Evolutionary conservation across 2,888 invertebrate genomes (phyloP).

Genomic region (Brenthis daphne): DNA sequence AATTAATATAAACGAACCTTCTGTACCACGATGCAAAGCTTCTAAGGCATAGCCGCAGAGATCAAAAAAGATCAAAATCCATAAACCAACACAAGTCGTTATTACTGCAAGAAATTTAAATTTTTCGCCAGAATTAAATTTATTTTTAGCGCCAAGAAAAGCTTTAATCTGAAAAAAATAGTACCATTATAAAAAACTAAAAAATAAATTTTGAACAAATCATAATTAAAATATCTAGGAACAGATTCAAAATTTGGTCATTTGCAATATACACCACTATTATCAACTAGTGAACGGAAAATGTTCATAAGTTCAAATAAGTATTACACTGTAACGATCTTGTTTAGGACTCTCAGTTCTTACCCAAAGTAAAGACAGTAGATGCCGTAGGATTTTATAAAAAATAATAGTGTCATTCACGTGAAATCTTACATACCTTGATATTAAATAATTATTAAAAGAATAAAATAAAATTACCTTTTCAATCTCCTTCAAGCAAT

Average conservation of each 20-base stretch:
- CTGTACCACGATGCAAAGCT: constrained; percentile 3
- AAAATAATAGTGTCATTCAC: too few species aligned
- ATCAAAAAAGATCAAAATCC: constrained; percentile 22
- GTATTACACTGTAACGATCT: too few species aligned
- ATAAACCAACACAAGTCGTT: constrained; percentile 13
- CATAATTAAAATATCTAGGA: too few species aligned
- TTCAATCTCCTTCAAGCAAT: constrained; percentile 26
- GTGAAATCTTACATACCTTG: too few species aligned
- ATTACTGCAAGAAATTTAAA: constrained; percentile 6
- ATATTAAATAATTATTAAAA: too few species aligned
- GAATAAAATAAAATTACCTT: constrained; percentile 19
- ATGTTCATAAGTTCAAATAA: too few species aligned
- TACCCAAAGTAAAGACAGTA: too few species aligned
- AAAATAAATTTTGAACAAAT: background rate
- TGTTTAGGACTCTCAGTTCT: too few species aligned
- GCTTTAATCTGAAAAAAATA: constrained; percentile 23
- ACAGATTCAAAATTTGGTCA: too few species aligned
- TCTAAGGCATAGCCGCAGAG: constrained; percentile 16
- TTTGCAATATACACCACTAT: too few species aligned
- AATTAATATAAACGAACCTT: constrained; percentile 5
- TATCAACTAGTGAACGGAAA: too few species aligned
- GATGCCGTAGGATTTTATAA: too few species aligned
- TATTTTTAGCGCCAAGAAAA: constrained; percentile 2
- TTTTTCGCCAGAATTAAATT: constrained; percentile 11
- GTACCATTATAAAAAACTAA: background rate